Evolutionary conservation across 2,888 invertebrate species (phyloP), one percentile per base, ranked within the genome.

Genomic region (Odontocerum albicorne): DNA sequence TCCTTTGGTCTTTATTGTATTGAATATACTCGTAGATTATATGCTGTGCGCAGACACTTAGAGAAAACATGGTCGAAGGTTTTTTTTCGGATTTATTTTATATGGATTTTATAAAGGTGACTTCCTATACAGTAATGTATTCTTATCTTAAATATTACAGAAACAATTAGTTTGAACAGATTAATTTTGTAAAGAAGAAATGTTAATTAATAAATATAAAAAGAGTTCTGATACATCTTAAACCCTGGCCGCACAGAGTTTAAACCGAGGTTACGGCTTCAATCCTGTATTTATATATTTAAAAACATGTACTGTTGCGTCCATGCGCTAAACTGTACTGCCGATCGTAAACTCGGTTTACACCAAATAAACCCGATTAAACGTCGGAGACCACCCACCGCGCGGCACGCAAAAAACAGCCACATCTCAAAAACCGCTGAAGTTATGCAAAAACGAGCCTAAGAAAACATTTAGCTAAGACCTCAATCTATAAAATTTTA

Each of bases 341-440:
- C 22, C 43, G 51, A 19, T 36, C 51, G 21, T 51, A 51, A 51
- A 51, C 33, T 36, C 40, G 17, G 43, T 36, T 51, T 51, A 43
- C 43, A 43, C 43, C 36, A 22, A 21, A 43, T 43, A 36, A 51
- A 43, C 36, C 43, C 51, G 43, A 43, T 43, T 44, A 32, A 13
- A 22, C 43, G 19, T 27, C 36, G 44, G n/a, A 32, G 51, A 44
- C 51, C 51, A 51, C 51, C 51, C 51, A 51, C 51, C 51, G 43
- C 31, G 51, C 39, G 40, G 15, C 32, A 43, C 39, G 40, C 33
- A 20, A 43, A 22, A 32, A 43, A 35, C 22, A 35, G 42, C 43
- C 42, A 51, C 39, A 50, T 16, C 39, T 32, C 49, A 16, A 13
- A 31, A 38, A 49, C 32, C 10, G 22, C 39, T 21, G 8, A 17